Evolutionary conservation across 2,113 vertebrate species (phyloP), one percentile per base, ranked within the genome.

Genomic region (Polyodon spathula): DNA sequence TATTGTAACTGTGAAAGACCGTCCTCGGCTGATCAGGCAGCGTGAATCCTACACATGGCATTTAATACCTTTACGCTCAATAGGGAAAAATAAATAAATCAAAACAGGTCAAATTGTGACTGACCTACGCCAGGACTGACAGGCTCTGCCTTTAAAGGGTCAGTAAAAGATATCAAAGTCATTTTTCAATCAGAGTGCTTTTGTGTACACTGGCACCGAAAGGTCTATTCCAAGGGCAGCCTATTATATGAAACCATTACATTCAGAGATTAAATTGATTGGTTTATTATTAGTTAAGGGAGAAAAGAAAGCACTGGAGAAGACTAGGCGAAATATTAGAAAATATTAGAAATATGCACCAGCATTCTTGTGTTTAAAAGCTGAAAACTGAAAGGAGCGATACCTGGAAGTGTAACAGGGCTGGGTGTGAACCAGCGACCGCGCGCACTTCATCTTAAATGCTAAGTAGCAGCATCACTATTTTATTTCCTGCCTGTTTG

Each of bases 171-270:
- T 63, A 67, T 17, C 67, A 62, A 68, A 69, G 40, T 58, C 15
- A 53, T 69, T 70, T 61, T 70, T 67, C 57, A 60, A 42, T 70
- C 63, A 67, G 48, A 50, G 60, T 50, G 50, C 63, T 54, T 39
- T 58, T 58, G 37, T 39, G n/a, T 54, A 46, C 61, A 14, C 63
- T 55, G 9, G 46, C 40, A 58, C 61, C 43, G 5, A 48, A 52
- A 40, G 57, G 48, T 58, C 44, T 7, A 48, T 37, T 60, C 51
- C 67, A 63, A 38, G 41, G 61, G 52, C 37, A 39, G 54, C 51
- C 44, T 54, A 54, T 27, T 40, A 53, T 63, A 66, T 57, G 62
- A 66, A 59, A 57, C 58, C 58, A 71, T 63, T 43, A 67, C 53
- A 63, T 69, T 59, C 14, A 7, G 51, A 42, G 41, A 56, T 63